A percentile compares a stretch with the other conserved stretches of the same genome.
These are phyloP conservation scores for Pimephales promelas DNA, from an alignment of 2,113 vertebrate genomes.

Conservation along the genomic window DNA sequence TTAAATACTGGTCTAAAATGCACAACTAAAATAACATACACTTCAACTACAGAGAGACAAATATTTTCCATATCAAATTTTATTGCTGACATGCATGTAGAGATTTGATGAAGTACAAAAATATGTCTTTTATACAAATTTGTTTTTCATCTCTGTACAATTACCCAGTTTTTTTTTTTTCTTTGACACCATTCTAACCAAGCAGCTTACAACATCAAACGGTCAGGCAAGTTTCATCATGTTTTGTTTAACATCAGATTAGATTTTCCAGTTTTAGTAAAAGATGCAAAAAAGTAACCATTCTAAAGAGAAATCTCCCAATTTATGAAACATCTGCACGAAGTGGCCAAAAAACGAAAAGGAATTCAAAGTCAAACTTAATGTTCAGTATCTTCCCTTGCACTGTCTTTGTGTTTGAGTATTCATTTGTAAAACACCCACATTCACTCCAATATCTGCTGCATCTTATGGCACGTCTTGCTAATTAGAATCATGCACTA, in stretches of 20 bases:
- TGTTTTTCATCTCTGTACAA: slow-evolving; percentile 86
- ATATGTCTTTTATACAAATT: slow-evolving; percentile 98
- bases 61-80: slow-evolving; percentile 84
- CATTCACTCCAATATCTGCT: slow-evolving; percentile 28
- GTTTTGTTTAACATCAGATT: slow-evolving; percentile 61
- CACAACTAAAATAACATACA: neutral
- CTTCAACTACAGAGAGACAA: neutral
- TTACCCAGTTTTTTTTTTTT: slow-evolving; percentile 74
- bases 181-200: slow-evolving; percentile 71
- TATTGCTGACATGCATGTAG: slow-evolving; percentile 99
- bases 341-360: slow-evolving; percentile 1
- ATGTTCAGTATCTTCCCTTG: neutral
- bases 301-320: slow-evolving; percentile 43
- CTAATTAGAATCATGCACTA: slow-evolving; percentile 72
- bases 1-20: neutral
- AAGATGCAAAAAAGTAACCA: slow-evolving; percentile 51
- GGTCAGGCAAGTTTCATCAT: slow-evolving; percentile 66
- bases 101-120: slow-evolving; percentile 96
- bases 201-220: slow-evolving; percentile 75
- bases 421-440: slow-evolving; percentile 21
- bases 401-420: neutral
- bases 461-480: slow-evolving; percentile 60
- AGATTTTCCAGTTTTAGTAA: slow-evolving; percentile 71
- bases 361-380: neutral
- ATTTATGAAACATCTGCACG: slow-evolving; percentile 48